Conservation (phyloP, 1,140 invertebrate genomes). For the Cotesia typhae region DNA sequence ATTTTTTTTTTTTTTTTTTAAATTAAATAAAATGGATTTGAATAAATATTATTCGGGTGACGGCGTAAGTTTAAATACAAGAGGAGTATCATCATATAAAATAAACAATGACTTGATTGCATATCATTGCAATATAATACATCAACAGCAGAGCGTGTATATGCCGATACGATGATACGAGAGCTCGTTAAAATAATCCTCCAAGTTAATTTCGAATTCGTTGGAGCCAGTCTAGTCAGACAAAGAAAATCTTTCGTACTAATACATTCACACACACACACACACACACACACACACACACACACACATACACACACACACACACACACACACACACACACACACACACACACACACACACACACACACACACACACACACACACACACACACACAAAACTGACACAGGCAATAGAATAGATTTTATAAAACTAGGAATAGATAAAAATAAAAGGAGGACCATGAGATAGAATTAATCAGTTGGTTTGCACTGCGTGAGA, state of each 20-base stretch:
- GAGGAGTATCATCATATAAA: not conserved
- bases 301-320: not conserved
- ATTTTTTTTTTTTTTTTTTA: too few species aligned
- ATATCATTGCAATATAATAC: constrained; percentile 8
- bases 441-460: too few species aligned
- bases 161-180: not conserved
- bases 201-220: not conserved
- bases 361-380: not conserved
- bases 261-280: not conserved
- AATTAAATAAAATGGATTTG: too few species aligned
- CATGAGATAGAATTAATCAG: constrained; percentile 6
- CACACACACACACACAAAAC: not conserved
- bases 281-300: not conserved
- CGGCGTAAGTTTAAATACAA: not conserved
- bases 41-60: not conserved
- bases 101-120: constrained; percentile 10
- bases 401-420: too few species aligned
- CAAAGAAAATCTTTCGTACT: not conserved
- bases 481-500: constrained; percentile 1
- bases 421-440: too few species aligned
- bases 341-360: not conserved
- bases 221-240: constrained; percentile 4
- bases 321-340: not conserved
- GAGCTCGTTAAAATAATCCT: constrained; percentile 2
- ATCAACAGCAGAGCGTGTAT: too few species aligned